Evolutionary conservation across 2,113 vertebrate genomes (phyloP), one percentile per base, ranked within the genome.

Genomic region (Anhinga anhinga): DNA sequence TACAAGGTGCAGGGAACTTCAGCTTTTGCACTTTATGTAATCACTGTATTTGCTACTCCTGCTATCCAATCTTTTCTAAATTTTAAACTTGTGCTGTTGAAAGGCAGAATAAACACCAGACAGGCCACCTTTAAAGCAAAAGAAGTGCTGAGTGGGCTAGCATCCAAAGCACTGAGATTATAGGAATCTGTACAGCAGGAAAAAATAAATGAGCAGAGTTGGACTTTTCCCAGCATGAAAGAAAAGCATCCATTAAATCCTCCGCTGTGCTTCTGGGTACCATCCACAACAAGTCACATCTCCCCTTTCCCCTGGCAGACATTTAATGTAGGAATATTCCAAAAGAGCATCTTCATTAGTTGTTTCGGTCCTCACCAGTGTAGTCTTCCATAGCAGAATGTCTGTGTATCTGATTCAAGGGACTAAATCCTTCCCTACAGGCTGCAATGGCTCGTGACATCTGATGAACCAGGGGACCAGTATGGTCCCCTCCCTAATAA

Each of bases 151-250:
- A 93, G 63, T 81, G 55, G 82, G 62, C 82, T 88, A 78, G 50
- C 32, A 92, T 90, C 72, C 88, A 90, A 94, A 93, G 34, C 88
- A 70, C 63, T 90, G 66, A 93, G 74, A 92, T 97, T 93, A 88
- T 34, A 88, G 76, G 50, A 93, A 77, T 62, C 67, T 62, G 59
- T 94, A 74, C 30, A 55, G 67, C 32, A 91, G 53, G 55, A 77
- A 90, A 92, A 95, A 90, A 79, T 79, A 85, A 72, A 77, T 82
- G n/a, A 90, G 29, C 36, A 83, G 70, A 67, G 36, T 13, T 94
- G 50, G 59, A 90, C 63, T 70, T 92, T 65, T 62, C 63, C 59
- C 21, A 22, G 13, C 19, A 50, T 59, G 50, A 81, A 93, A 83
- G 53, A 76, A 90, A 95, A 90, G 11, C 38, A 81, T 56, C 62